These are phyloP conservation scores for Boulengeromyrus knoepffleri DNA, from an alignment of 2,113 vertebrate genomes.

Conservation along the genomic window DNA sequence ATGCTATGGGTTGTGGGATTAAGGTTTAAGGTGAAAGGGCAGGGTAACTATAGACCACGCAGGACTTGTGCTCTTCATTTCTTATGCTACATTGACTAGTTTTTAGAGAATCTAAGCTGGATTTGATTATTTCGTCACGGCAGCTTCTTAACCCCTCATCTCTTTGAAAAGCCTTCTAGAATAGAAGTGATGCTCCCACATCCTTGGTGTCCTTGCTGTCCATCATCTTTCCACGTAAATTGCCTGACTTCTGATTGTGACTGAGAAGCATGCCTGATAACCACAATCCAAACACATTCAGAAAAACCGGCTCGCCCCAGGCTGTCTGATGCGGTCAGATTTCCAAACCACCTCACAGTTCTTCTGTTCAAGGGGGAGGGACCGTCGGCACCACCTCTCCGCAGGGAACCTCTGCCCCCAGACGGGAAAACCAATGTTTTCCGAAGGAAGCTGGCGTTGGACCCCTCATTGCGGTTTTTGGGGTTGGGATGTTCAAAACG, in stretches of 20 bases:
- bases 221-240: not conserved
- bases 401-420: conserved; percentile 35
- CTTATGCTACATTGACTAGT: not conserved
- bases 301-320: not conserved
- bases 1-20: not conserved
- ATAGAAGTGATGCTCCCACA: not conserved
- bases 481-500: not conserved
- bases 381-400: not conserved
- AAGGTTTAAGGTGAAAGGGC: not conserved
- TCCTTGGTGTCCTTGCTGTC: not conserved
- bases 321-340: not conserved
- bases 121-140: not conserved
- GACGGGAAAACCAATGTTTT: conserved; percentile 48
- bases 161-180: not conserved
- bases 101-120: not conserved
- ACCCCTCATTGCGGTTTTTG: conserved; percentile 9
- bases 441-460: conserved; percentile 45
- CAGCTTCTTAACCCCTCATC: not conserved
- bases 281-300: not conserved
- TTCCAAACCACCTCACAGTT: conserved; percentile 2
- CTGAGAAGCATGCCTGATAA: not conserved
- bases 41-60: not conserved
- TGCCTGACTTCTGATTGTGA: not conserved
- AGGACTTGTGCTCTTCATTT: not conserved
- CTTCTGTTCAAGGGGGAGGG: not conserved